Base-by-base conservation (phyloP, 2,113 vertebrate species). In the Gopherus evgoodei region DNA sequence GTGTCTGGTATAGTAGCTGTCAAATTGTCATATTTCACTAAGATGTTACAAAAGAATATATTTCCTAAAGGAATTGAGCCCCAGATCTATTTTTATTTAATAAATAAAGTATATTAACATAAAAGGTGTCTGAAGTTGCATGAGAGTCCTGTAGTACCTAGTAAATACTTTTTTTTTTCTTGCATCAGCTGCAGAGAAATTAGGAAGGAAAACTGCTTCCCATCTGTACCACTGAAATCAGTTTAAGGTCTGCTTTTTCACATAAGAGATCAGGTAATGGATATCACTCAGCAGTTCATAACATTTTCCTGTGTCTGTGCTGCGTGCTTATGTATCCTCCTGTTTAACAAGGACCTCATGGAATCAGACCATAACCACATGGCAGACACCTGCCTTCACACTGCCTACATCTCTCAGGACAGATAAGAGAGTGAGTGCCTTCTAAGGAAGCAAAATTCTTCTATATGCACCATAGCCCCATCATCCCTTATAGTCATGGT, bases 171-270 rank as follows among this genome's bases (percentile, higher is more conserved):
- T 95, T 96, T 93, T 91, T 82, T 93, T 89, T 93, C 90, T 88
- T 90, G 90, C 93, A 94, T 90, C 89, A 95, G 84, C 96, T 57
- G 92, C n/a, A 93, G 62, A 90, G 86, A 24, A 76, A 91, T 76
- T 91, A 1, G 50, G 88, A 94, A 86, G 24, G 2, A 93, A 96
- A 92, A 94, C 89, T 97, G 88, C 88, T 92, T 84, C 93, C 89
- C 90, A 75, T 97, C 94, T 97, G 96, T 82, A 93, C 87, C 22
- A 14, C 69, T 11, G 72, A 88, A 65, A 42, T 52, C 87, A 86
- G 59, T 80, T 72, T 38, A 79, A 90, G 94, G 92, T 95, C 57
- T 27, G 1, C 65, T 79, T 91, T 72, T 82, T 94, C 4, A 9
- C 86, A 2, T 54, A 50, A 3, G n/a, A 94, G 65, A 93, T 53